Percentiles rank a stretch among this genome's conserved stretches.
phyloP scores from a whole-genome alignment of 2,888 invertebrate species.

The Zootermopsis nevadensis region DNA sequence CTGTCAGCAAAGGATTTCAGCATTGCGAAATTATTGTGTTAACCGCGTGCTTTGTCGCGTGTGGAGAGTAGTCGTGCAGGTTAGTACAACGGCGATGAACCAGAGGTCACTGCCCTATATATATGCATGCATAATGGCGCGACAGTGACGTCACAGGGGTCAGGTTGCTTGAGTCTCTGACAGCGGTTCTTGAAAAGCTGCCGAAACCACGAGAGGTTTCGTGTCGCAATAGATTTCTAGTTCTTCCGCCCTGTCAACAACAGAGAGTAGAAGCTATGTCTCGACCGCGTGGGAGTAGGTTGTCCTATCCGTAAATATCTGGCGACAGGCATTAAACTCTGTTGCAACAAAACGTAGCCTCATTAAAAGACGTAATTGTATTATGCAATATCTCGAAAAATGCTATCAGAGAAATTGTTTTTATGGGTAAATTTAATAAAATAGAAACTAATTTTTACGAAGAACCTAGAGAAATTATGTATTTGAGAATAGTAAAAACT shows the following conservation, averaged over 20 bases:
- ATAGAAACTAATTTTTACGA: too few species aligned
- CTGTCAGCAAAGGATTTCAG: background rate
- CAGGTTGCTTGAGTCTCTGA: background rate
- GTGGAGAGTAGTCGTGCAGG: background rate
- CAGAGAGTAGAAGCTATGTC: background rate
- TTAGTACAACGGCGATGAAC: background rate
- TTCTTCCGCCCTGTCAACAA: background rate
- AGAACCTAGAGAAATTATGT: too few species aligned
- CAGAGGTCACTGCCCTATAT: background rate
- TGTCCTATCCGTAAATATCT: background rate
- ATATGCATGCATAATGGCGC: background rate
- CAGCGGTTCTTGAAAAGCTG: background rate
- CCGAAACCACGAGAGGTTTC: background rate
- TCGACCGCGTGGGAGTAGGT: background rate
- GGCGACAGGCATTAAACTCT: background rate
- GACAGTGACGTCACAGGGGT: slow-evolving; percentile 1
- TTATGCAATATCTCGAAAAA: too few species aligned
- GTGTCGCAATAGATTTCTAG: background rate
- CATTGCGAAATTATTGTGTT: background rate
- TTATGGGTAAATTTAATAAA: too few species aligned
- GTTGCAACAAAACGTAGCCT: too few species aligned
- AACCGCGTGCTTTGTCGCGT: background rate
- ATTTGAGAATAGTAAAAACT: too few species aligned
- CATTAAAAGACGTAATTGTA: too few species aligned
- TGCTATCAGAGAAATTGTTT: too few species aligned